Conservation (phyloP, 2,113 vertebrate genomes). For the Reinhardtius hippoglossoides region DNA sequence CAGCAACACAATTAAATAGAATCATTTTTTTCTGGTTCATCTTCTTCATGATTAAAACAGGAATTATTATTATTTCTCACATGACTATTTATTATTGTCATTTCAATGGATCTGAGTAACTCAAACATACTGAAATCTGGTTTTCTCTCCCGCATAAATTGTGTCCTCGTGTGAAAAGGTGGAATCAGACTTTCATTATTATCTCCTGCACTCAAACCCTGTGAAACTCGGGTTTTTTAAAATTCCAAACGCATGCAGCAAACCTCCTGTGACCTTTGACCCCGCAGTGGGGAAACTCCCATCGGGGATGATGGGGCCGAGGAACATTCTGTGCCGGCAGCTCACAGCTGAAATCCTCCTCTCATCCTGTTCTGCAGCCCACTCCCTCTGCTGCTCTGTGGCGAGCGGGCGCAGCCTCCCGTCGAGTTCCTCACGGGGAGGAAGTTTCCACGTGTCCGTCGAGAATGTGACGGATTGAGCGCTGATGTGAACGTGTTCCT, state of each 20-base stretch:
- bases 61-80: too few relatives aligned
- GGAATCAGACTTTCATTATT: too few relatives aligned
- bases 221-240: background rate
- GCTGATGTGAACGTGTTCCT: background rate
- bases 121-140: too few relatives aligned
- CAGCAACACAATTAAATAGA: too few relatives aligned
- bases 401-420: background rate
- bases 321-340: slow-evolving; percentile 5
- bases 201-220: background rate
- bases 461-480: slow-evolving; percentile 3
- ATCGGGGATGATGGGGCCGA: background rate
- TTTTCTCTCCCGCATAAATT: too few relatives aligned
- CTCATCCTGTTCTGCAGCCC: slow-evolving; percentile 6
- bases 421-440: slow-evolving; percentile 12
- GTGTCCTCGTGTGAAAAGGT: too few relatives aligned
- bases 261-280: slow-evolving; percentile 21
- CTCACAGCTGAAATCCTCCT: background rate
- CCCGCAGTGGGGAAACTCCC: background rate
- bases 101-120: too few relatives aligned
- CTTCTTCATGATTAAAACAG: too few relatives aligned
- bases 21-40: too few relatives aligned
- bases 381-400: background rate
- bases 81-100: too few relatives aligned
- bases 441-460: slow-evolving; percentile 6
- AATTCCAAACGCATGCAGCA: background rate